Percentiles rank a stretch among this genome's conserved stretches.
Evolutionary conservation across 64 coral and sea anemone genomes (phyloP).

Genomic region (Montipora capricornis): DNA sequence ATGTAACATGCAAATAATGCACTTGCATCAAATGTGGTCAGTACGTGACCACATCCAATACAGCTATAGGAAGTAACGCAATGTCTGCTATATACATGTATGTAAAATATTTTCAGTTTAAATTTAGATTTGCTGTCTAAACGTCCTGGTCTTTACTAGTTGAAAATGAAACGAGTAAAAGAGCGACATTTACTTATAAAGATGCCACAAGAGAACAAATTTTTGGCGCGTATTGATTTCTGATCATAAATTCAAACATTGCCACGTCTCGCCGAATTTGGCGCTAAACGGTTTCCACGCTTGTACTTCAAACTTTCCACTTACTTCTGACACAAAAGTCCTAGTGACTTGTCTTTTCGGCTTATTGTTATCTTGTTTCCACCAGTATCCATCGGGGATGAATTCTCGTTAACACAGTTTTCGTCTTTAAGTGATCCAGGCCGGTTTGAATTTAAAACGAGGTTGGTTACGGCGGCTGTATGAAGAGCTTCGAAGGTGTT

Average conservation of each 20-base stretch:
- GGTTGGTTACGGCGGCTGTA: background rate
- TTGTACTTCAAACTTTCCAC: background rate
- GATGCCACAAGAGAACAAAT: background rate
- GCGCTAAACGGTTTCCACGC: conserved; percentile 54
- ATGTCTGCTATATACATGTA: background rate
- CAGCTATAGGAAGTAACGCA: background rate
- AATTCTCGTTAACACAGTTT: background rate
- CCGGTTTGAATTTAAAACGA: conserved; percentile 42
- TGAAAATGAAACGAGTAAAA: background rate
- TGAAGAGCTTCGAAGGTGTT: conserved; percentile 47
- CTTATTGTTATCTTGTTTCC: conserved; percentile 86
- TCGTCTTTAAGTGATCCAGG: background rate
- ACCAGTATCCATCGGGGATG: conserved; percentile 4
- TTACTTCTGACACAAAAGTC: conserved; percentile 94
- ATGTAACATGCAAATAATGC: too few species aligned
- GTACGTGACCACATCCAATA: background rate
- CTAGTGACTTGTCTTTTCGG: conserved; percentile 94
- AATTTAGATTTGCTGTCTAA: background rate
- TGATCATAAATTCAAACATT: conserved; percentile 84
- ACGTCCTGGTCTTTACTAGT: background rate
- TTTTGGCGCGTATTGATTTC: conserved; percentile 21
- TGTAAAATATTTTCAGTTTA: background rate
- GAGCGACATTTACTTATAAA: background rate
- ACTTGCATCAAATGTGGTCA: too few species aligned
- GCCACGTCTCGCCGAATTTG: conserved; percentile 37